A percentile compares a stretch with the other conserved stretches of the same genome.
Evolutionary conservation across 2,113 vertebrate species (phyloP).

Genomic region (Tupaia chinensis): DNA sequence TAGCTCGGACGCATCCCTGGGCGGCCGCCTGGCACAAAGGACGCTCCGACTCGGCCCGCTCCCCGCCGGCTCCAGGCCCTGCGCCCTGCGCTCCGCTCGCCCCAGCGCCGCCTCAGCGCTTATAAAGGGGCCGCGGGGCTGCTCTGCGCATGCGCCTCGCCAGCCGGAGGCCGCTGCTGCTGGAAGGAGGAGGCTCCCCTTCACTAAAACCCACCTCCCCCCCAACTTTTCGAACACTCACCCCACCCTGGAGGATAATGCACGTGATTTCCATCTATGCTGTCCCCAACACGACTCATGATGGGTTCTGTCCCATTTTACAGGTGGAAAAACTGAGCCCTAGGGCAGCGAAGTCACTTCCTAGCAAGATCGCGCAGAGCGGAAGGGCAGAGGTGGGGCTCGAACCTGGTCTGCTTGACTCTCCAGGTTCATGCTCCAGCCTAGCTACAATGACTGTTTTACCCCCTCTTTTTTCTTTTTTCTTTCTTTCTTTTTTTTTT

Average conservation of each 20-base stretch:
- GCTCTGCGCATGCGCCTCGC: constrained; percentile 77
- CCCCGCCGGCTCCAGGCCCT: constrained; percentile 51
- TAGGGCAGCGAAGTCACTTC: neutral
- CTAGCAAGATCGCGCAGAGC: neutral
- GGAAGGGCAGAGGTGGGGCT: neutral
- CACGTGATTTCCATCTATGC: neutral
- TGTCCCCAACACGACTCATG: neutral
- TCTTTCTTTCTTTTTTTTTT: too few species aligned
- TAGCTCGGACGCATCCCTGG: constrained; percentile 76
- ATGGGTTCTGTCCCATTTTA: constrained; percentile 3
- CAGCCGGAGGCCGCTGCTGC: neutral
- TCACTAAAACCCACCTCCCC: neutral
- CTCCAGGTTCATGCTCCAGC: neutral
- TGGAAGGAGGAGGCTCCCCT: neutral
- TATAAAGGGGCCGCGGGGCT: constrained; percentile 75
- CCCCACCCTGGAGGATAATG: too few species aligned
- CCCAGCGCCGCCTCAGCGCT: constrained; percentile 65
- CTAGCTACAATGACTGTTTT: neutral
- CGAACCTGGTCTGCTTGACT: neutral
- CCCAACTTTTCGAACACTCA: neutral
- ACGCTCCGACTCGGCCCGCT: neutral
- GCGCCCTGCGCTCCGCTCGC: constrained; percentile 72
- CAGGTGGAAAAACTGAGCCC: constrained; percentile 72
- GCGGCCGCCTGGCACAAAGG: constrained; percentile 73
- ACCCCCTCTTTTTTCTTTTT: neutral